Evolutionary conservation across 2,113 vertebrate genomes (phyloP), one percentile per base, ranked within the genome.

Genomic region (Melierax canorus): DNA sequence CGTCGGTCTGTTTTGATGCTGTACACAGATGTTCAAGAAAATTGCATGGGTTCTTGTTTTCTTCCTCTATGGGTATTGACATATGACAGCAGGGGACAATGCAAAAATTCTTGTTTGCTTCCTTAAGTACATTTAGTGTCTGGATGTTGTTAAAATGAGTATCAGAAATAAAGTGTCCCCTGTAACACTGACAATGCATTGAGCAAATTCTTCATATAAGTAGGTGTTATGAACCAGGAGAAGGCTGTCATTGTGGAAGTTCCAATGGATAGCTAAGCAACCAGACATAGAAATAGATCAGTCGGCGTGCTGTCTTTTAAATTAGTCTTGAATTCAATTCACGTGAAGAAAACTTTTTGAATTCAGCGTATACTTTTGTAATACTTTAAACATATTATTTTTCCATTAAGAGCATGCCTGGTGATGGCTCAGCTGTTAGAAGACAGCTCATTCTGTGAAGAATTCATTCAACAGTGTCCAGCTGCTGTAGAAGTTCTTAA

Each of bases 351-450:
- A 46, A 12, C 53, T 88, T 86, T 63, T 86, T 63, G 76, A 89
- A 84, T 68, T 81, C 60, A 34, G 17, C 3, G 0, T 41, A 10
- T 30, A 1, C 56, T 68, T 87, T 17, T 71, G 15, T 92, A 82
- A 95, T 62, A 17, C 74, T 56, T 90, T 0, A 60, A 80, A 95
- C 19, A 10, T 73, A 26, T 92, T 81, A 7, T 96, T 97, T 97
- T 96, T 88, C 94, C 73, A 27, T 96, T 91, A 95, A 99, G 99
- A 98, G 98, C 99, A 69, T 99, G 99, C 94, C 98, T 99, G 98
- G 99, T 99, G 97, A 99, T 99, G 99, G 99, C 99, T 83, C 99
- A 99, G 98, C 98, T 99, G 78, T 98, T 99, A 93, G 99, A 99
- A 98, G 99, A 99, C 97, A 99, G 99, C 97, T 99, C 99, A 15